Conservation (phyloP, 2,113 vertebrate genomes). For the zebrafish (Danio rerio) region GRCz12tu NC_133178.1:23390501-23391000, state of each 20-base stretch:
- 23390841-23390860: conserved; percentile 71
- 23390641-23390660: conserved; percentile 39
- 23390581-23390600: neutral
- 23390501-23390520: no score
- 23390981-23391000: conserved; percentile 12
- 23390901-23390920: neutral
- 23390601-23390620: neutral
- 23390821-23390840: conserved; percentile 76
- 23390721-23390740: neutral
- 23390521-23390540: no score
- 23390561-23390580: neutral
- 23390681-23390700: neutral
- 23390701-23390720: neutral
- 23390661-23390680: conserved; percentile 23
- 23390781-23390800: conserved; percentile 60
- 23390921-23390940: neutral
- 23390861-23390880: conserved; percentile 1
- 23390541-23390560: no score
- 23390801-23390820: conserved; percentile 67
- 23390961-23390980: conserved; percentile 11
- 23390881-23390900: conserved; percentile 25
- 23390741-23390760: conserved; percentile 54
- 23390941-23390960: neutral
- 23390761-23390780: conserved; percentile 75
- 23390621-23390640: neutral